Percentiles rank a stretch among this genome's conserved stretches.
Conservation (phyloP, 2,888 invertebrate species). For the Archips crataeganus region DNA sequence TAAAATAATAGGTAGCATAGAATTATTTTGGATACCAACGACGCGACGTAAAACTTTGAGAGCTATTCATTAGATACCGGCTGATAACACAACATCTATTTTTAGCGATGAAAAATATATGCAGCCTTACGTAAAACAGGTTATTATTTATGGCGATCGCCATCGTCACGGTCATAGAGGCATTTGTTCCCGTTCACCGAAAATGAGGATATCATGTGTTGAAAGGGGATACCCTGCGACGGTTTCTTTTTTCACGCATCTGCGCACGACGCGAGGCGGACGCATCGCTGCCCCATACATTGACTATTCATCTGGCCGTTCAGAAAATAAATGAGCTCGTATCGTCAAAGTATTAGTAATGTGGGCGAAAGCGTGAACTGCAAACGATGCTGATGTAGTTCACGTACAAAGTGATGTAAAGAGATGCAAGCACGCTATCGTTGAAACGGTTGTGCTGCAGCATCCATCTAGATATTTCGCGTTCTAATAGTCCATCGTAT, state of each 20-base stretch:
- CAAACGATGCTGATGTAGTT: neutral
- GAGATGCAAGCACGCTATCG: neutral
- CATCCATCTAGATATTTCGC: neutral
- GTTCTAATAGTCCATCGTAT: neutral
- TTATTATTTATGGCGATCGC: neutral
- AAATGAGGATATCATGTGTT: conserved; percentile 18
- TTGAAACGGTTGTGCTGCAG: neutral
- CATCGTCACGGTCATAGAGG: neutral
- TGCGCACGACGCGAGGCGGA: neutral
- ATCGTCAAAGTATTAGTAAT: neutral
- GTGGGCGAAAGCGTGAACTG: conserved; percentile 8
- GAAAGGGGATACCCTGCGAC: conserved; percentile 12
- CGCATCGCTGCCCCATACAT: conserved; percentile 8
- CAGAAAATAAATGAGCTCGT: neutral
- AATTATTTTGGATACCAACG: neutral
- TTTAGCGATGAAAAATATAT: conserved; percentile 8
- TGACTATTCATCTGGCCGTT: conserved; percentile 3
- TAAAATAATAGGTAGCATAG: neutral
- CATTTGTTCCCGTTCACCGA: conserved; percentile 9
- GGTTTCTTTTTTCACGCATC: conserved; percentile 35
- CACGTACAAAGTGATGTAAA: neutral
- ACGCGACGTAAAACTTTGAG: neutral
- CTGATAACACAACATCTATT: conserved; percentile 3
- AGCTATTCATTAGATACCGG: neutral
- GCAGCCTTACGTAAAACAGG: neutral